Evolutionary conservation across 2,888 invertebrate species (phyloP).

Genomic region (Eueremaeus valkanovi): DNA sequence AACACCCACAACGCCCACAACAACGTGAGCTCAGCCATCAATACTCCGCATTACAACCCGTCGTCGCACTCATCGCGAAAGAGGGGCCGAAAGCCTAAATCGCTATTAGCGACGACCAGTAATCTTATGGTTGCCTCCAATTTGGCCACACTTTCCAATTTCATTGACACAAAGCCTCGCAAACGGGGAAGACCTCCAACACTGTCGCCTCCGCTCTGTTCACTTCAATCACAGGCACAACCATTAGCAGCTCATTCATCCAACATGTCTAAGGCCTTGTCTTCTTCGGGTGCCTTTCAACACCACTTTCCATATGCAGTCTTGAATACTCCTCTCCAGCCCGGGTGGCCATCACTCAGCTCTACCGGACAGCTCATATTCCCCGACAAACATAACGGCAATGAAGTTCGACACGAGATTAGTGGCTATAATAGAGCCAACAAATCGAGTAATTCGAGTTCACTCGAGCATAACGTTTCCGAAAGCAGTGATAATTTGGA

Average conservation of each 20-base stretch:
- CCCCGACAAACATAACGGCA: constrained; percentile 31
- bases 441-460: constrained; percentile 24
- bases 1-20: constrained; percentile 29
- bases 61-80: constrained; percentile 37
- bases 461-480: constrained; percentile 23
- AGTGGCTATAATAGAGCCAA: constrained; percentile 4
- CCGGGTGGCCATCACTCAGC: constrained; percentile 35
- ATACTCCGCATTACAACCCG: constrained; percentile 15
- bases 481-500: constrained; percentile 33
- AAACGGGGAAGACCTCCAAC: constrained; percentile 44
- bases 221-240: constrained; percentile 6
- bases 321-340: constrained; percentile 31
- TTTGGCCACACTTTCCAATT: neutral
- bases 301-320: constrained; percentile 15
- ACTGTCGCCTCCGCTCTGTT: constrained; percentile 37
- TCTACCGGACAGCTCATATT: constrained; percentile 32
- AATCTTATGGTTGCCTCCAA: constrained; percentile 25
- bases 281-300: constrained; percentile 34
- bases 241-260: constrained; percentile 36
- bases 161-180: constrained; percentile 34
- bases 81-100: constrained; percentile 41
- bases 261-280: constrained; percentile 18
- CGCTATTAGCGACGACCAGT: constrained; percentile 21
- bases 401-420: too few species aligned
- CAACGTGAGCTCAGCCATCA: constrained; percentile 23